Base-by-base conservation (phyloP, 2,888 invertebrate species). In the Leptinotarsa haldemani region DNA sequence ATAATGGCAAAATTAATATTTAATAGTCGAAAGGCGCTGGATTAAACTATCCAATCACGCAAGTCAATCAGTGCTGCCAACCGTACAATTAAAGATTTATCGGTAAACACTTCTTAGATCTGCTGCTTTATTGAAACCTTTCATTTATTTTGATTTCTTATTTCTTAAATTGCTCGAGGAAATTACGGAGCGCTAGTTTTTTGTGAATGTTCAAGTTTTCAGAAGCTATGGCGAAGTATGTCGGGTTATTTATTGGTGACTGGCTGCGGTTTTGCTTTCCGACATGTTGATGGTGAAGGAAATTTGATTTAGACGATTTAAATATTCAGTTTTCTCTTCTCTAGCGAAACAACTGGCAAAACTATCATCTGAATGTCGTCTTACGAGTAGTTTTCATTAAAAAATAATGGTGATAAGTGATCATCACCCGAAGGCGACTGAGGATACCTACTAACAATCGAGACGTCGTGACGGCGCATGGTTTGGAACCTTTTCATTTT, bases 11-110 rank as follows among this genome's bases (percentile, higher is more conserved):
- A 40, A 77, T 84, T 81, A 83, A 84, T 83, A 83, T 79, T 84
- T 82, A 78, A 83, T 79, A 70, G 66, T 61, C 56, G 16, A 47
- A 76, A 79, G 80, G 82, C 82, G 82, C 81, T 77, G 81, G 82
- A 83, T 83, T 83, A 83, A 84, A 83, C 82, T 82, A 74, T 82
- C 82, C 81, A 83, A 83, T 83, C 84, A 84, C 83, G 83, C 84
- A 77, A 82, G 78, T 77, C 79, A 76, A 79, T 80, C 77, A 78
- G 40, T 75, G 72, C 73, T 56, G 66, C 76, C 72, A 75, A 67
- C 74, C 70, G 70, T 71, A 64, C 69, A 74, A 80, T 81, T 76
- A 78, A 81, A 79, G 61, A 79, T 81, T 80, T 73, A 81, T 79
- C 71, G 69, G 68, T 69, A 69, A 77, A 74, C 68, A 74, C 66